Evolutionary conservation across 2,888 invertebrate genomes (phyloP).

Genomic region (Chesias legatella): DNA sequence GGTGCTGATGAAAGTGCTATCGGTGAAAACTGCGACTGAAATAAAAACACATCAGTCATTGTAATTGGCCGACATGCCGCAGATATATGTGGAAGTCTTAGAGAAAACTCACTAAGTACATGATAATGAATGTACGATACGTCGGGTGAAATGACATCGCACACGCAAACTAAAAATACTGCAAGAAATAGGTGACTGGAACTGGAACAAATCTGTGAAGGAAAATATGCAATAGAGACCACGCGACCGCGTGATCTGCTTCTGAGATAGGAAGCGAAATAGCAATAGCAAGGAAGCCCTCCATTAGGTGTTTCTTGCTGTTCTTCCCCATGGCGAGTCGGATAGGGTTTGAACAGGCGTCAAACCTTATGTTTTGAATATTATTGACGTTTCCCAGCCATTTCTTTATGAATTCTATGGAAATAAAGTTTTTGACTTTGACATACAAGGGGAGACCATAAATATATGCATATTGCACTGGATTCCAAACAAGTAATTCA

Average conservation of each 20-base stretch:
- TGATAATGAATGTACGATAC: conserved; percentile 42
- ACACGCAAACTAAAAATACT: conserved; percentile 47
- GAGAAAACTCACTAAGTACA: conserved; percentile 40
- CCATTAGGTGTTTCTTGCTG: too few species aligned
- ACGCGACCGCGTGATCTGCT: conserved; percentile 2
- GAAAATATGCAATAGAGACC: conserved; percentile 4
- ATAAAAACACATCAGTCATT: conserved; percentile 34
- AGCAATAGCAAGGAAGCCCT: too few species aligned
- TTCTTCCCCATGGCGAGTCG: too few species aligned
- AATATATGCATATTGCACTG: too few species aligned
- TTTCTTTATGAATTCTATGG: too few species aligned
- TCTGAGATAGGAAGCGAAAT: too few species aligned
- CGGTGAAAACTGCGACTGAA: conserved; percentile 30
- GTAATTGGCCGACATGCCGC: conserved; percentile 37
- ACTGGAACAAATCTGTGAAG: conserved; percentile 35
- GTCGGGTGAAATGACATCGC: conserved; percentile 36
- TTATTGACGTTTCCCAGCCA: too few species aligned
- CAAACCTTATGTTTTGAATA: too few species aligned
- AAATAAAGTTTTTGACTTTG: too few species aligned
- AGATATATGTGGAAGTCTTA: conserved; percentile 32
- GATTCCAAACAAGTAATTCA: too few species aligned
- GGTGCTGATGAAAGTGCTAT: conserved; percentile 30
- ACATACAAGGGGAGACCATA: too few species aligned
- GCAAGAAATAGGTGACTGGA: conserved; percentile 46
- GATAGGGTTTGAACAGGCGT: too few species aligned